These are phyloP conservation scores for Agrilus cyanescens DNA, from an alignment of 2,888 invertebrate species.

Conservation along the genomic window DNA sequence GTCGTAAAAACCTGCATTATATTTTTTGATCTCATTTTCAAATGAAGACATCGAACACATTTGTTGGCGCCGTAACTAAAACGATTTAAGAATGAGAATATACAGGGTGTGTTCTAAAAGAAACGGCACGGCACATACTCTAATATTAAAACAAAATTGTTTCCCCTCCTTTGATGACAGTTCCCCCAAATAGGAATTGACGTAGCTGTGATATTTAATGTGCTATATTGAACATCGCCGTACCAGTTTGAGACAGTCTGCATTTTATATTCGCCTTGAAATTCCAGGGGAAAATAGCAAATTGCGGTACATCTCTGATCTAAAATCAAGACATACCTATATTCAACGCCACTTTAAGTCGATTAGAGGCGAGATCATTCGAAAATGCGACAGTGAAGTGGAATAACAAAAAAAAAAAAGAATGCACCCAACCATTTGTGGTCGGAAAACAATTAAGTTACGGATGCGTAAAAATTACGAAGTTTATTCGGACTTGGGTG, in stretches of 20 bases:
- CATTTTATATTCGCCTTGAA: slow-evolving; percentile 52
- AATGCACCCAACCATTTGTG: background rate
- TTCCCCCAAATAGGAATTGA: slow-evolving; percentile 55
- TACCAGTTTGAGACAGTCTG: slow-evolving; percentile 36
- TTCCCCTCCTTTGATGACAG: slow-evolving; percentile 46
- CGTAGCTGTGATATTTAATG: slow-evolving; percentile 48
- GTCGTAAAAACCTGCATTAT: slow-evolving; percentile 49
- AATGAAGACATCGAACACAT: slow-evolving; percentile 49
- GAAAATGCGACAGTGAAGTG: background rate
- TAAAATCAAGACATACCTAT: background rate
- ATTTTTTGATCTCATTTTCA: slow-evolving; percentile 46
- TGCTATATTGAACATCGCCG: slow-evolving; percentile 46
- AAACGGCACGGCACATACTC: slow-evolving; percentile 32
- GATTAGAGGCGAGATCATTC: background rate
- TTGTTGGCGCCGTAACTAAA: slow-evolving; percentile 42
- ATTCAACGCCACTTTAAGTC: background rate
- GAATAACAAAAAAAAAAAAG: background rate
- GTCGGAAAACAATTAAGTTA: background rate
- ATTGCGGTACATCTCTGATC: slow-evolving; percentile 26
- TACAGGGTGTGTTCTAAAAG: background rate
- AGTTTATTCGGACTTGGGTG: no score
- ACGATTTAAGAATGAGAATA: background rate
- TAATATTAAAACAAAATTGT: slow-evolving; percentile 49
- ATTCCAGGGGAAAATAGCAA: slow-evolving; percentile 53
- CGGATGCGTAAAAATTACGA: no score